A percentile compares a stretch with the other conserved stretches of the same genome.
phyloP scores from a whole-genome alignment of 1,140 invertebrate species.

The Ceratina calcarata region DNA sequence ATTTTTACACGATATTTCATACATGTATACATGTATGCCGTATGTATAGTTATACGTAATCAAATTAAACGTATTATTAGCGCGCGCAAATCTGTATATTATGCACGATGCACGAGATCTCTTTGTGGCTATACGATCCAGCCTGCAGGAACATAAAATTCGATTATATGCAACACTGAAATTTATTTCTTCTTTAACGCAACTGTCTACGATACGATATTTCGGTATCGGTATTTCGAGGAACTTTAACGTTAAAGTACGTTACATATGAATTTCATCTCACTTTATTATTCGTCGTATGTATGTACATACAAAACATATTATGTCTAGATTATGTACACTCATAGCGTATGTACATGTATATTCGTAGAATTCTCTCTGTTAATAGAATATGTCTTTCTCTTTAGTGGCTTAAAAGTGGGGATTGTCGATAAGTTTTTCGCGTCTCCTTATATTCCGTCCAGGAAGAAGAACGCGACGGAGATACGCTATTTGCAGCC shows the following conservation, averaged over 20 bases:
- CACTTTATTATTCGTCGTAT: conserved; percentile 43
- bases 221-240: conserved; percentile 24
- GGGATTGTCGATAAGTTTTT: conserved; percentile 69
- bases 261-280: conserved; percentile 40
- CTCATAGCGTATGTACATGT: too few species aligned
- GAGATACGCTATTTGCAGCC: too few species aligned
- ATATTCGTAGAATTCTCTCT: conserved; percentile 14
- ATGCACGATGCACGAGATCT: conserved; percentile 79
- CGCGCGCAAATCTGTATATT: conserved; percentile 61
- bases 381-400: conserved; percentile 34
- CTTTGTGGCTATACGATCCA: conserved; percentile 64
- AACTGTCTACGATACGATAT: conserved; percentile 64
- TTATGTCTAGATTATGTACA: too few species aligned
- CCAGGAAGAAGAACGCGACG: conserved; percentile 29
- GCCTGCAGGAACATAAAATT: conserved; percentile 77
- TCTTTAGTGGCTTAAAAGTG: conserved; percentile 49
- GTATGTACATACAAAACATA: conserved; percentile 48
- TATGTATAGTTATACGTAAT: conserved; percentile 52
- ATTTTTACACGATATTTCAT: neutral
- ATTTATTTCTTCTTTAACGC: conserved; percentile 63
- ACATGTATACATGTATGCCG: conserved; percentile 35
- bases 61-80: conserved; percentile 53
- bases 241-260: conserved; percentile 31
- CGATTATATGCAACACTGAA: conserved; percentile 59
- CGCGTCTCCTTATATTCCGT: conserved; percentile 37